Evolutionary conservation across 2,888 invertebrate genomes (phyloP).

Genomic region (Synanthedon andrenaeformis): DNA sequence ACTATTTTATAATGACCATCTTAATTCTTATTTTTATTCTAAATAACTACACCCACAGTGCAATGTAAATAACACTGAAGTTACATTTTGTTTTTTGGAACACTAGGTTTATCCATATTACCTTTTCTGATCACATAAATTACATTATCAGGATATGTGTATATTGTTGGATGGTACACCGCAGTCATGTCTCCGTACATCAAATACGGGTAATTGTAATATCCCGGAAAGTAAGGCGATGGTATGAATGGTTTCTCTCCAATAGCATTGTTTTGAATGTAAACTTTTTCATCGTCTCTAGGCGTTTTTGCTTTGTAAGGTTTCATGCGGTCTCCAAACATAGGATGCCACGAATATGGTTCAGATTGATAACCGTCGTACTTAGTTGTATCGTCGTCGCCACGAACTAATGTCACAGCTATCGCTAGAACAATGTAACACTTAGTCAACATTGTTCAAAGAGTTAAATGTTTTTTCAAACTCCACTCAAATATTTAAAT

Average conservation of each 20-base stretch:
- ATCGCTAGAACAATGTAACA: no score
- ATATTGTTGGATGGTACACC: constrained; percentile 15
- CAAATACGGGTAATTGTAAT: constrained; percentile 7
- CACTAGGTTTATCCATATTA: constrained; percentile 19
- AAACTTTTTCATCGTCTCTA: constrained; percentile 29
- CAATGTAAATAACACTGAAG: no score
- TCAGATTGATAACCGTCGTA: constrained; percentile 8
- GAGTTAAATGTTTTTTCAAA: no score
- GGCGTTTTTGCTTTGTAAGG: constrained; percentile 23
- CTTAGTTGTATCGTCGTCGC: constrained; percentile 1
- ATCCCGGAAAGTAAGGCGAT: constrained; percentile 18
- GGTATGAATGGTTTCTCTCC: constrained; percentile 18
- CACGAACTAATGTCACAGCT: no score
- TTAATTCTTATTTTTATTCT: no score
- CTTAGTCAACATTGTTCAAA: no score
- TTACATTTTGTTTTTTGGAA: constrained; percentile 9
- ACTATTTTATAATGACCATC: no score
- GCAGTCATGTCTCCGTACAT: constrained; percentile 20
- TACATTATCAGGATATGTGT: constrained; percentile 19
- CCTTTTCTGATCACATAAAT: constrained; percentile 25
- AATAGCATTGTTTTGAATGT: constrained; percentile 11
- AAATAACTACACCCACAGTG: no score
- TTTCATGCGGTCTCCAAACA: constrained; percentile 24
- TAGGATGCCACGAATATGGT: constrained; percentile 23
- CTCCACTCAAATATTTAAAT: no score